A percentile compares a stretch with the other conserved stretches of the same genome.
phyloP scores from a whole-genome alignment of 1,140 invertebrate genomes.

The Eumaeus atala region DNA sequence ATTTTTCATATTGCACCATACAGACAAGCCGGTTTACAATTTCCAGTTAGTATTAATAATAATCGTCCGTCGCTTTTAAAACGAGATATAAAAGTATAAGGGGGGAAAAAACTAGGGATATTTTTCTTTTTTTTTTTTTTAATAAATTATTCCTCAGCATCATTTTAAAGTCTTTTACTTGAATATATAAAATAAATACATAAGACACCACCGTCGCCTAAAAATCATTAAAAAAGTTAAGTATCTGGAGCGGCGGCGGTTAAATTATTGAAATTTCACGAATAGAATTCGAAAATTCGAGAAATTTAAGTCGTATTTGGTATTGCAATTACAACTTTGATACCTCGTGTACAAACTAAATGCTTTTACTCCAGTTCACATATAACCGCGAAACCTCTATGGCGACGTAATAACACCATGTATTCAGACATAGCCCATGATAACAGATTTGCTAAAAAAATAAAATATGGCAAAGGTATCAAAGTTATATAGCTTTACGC shows the following conservation, averaged over 20 bases:
- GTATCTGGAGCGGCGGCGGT: neutral
- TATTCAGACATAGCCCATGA: neutral
- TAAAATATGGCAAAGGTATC: conserved; percentile 3
- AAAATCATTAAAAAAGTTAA: neutral
- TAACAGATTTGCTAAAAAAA: neutral
- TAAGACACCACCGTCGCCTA: neutral
- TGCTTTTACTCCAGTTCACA: neutral
- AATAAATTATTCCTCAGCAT: conserved; percentile 10
- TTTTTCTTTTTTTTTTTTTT: conserved; percentile 2
- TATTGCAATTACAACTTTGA: neutral
- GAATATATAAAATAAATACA: conserved; percentile 5
- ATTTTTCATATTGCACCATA: conserved; percentile 6
- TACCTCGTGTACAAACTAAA: conserved; percentile 5
- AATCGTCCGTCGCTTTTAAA: conserved; percentile 8
- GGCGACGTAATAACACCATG: neutral
- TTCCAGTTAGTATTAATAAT: neutral
- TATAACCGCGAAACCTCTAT: neutral
- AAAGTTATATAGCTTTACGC: neutral
- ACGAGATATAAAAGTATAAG: conserved; percentile 3
- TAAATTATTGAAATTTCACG: neutral
- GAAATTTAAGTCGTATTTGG: conserved; percentile 2
- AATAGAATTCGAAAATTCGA: neutral
- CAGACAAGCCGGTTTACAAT: neutral
- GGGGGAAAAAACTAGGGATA: conserved; percentile 9
- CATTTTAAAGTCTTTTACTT: no score